Base-by-base conservation (phyloP, 1,140 invertebrate genomes). In the Euura saliciscinereae region DNA sequence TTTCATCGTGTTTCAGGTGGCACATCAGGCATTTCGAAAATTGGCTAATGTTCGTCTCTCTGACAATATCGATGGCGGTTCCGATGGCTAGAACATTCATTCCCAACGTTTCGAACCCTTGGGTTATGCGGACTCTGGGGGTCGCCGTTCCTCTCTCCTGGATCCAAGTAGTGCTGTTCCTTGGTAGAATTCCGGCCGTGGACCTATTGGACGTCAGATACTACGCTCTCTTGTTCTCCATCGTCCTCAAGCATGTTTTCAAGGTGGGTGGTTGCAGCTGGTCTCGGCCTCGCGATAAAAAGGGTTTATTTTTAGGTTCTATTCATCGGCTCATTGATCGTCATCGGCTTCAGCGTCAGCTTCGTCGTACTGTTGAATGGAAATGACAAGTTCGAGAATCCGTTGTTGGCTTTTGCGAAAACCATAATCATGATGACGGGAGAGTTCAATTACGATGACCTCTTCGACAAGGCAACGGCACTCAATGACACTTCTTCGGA, bases 401-500 rank as follows among this genome's bases (percentile, higher is more conserved):
- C 86, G 28, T 86, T 86, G 85, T 77, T 80, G 10, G 81, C 88
- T 2, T 72, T 90, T 11, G 79, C 89, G 1, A 90, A 88, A 78
- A 90, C 89, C 3, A 80, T 88, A 2, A 89, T 90, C 66, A 91
- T 91, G 90, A 90, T 90, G 89, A 89, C 89, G 76, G 89, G 89
- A n/a, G 90, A 91, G 77, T 88, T 89, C 74, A 88, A 91, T 74
- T 91, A 89, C 75, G 78, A 78, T 13, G 79, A 80, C 44, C 78
- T 87, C 43, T 89, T 89, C 28, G 28, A 28, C 28, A 28, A 28
- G 28, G 28, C 28, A 28, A 1, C 28, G 28, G 28, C 28, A 28
- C 28, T 28, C 28, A 28, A 28, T 1, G 28, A 28, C 28, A 28
- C 28, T 28, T 69, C 72, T 6, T 28, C 28, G 28, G 64, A 7